Evolutionary conservation across 2,797 vertebrate species (phyloP).

Genomic region (Manis crassicaudata): DNA sequence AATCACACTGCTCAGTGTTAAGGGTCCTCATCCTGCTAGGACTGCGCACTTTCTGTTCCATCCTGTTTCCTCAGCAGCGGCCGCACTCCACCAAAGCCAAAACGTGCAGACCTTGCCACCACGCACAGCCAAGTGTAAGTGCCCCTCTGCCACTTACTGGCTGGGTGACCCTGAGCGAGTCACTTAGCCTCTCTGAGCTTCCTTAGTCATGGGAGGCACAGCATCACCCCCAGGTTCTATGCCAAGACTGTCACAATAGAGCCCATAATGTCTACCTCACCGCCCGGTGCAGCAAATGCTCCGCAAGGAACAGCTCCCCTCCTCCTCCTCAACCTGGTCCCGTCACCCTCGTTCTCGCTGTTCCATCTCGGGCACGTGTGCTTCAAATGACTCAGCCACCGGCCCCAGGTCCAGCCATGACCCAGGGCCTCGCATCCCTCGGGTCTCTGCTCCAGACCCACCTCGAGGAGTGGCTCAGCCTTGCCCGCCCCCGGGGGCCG

Average conservation of each 20-base stretch:
- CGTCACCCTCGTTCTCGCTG: background rate
- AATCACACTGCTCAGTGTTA: background rate
- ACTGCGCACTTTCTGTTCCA: background rate
- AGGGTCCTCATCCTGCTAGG: background rate
- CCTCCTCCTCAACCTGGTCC: background rate
- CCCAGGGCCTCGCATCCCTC: background rate
- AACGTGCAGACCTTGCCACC: background rate
- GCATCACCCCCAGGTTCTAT: background rate
- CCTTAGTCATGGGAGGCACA: background rate
- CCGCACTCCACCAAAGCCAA: background rate
- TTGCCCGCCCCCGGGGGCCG: background rate
- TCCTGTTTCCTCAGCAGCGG: background rate
- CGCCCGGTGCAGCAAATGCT: background rate
- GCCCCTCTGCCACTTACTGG: background rate
- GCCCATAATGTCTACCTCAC: background rate
- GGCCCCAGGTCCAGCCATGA: background rate
- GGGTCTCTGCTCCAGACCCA: background rate
- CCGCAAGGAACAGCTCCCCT: background rate
- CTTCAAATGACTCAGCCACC: background rate
- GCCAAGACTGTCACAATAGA: background rate
- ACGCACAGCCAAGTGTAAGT: background rate
- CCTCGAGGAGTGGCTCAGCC: background rate
- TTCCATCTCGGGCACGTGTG: background rate
- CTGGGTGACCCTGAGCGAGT: background rate
- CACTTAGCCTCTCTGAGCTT: background rate